Base-by-base conservation (phyloP, 2,797 vertebrate species). In the Chrosomus eos region DNA sequence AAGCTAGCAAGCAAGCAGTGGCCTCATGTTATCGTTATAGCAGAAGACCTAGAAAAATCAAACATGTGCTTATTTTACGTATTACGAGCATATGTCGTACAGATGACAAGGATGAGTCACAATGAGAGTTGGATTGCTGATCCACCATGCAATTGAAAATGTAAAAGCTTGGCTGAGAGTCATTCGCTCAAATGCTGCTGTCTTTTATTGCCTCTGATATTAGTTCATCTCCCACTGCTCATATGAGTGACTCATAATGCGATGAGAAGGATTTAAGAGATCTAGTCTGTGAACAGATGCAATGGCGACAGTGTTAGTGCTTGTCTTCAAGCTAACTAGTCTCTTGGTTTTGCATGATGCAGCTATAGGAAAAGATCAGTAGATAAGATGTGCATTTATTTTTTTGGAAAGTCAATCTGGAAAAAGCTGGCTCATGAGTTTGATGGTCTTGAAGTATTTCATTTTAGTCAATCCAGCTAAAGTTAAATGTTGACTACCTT, bases 151-250 rank as follows among this genome's bases (percentile, higher is more conserved):
- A 5, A 55, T 76, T 58, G 33, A 76, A n/a, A 58, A 76, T 0
- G 51, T 58, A 84, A 64, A 72, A 21, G 36, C 72, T 76, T 60
- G 64, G 81, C 74, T 43, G 23, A 16, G 51, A 13, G 11, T 82
- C 36, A 73, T 76, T 84, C 9, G 21, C 26, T 73, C 68, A 18
- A 28, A 68, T 9, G 8, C 23, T 43, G n/a, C 53, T 38, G 11
- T 83, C 19, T 80, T 84, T 77, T 72, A 67, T 53, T 72, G 67
- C 70, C 64, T 78, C 72, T 60, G 71, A 71, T 60, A 70, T 36
- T 48, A 45, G 23, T 18, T 86, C 74, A 38, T 71, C 78, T 71
- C 74, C 40, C 36, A 40, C 74, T 53, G 31, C 51, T 60, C 3
- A 7, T 83, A 19, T 48, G 51, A 80, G 40, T 33, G 28, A 55